A percentile compares a stretch with the other conserved stretches of the same genome.
phyloP scores from a whole-genome alignment of 2,113 vertebrate genomes.

The Ploceus nigricollis region DNA sequence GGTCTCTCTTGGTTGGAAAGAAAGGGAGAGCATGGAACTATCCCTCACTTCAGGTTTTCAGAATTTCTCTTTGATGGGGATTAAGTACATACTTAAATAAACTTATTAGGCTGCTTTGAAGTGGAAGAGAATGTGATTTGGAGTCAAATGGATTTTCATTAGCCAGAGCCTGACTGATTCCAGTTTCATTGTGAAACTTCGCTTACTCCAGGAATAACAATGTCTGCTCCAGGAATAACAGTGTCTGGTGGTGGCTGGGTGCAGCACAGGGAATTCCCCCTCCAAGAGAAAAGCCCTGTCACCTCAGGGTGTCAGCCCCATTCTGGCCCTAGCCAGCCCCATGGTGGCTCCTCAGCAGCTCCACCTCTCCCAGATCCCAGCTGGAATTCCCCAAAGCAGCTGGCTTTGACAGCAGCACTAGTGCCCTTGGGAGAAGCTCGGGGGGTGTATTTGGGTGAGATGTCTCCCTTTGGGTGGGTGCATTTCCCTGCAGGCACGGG shows the following conservation, averaged over 20 bases:
- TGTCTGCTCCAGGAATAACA: neutral
- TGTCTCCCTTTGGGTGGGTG: neutral
- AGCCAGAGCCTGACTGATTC: neutral
- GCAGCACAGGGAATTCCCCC: neutral
- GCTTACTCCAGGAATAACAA: neutral
- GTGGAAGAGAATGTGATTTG: neutral
- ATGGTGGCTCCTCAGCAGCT: neutral
- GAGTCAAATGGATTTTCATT: neutral
- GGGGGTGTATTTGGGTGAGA: neutral
- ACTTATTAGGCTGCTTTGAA: neutral
- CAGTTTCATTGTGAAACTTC: neutral
- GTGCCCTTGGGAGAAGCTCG: neutral
- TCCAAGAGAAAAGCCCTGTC: fast-evolving
- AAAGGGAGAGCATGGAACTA: neutral
- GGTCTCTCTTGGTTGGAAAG: neutral
- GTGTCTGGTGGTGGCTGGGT: neutral
- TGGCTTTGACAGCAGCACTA: neutral
- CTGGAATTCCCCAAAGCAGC: neutral
- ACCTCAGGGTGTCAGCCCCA: neutral
- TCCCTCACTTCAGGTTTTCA: neutral
- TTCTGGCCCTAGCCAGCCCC: neutral
- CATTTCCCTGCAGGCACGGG: neutral
- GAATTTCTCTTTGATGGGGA: neutral
- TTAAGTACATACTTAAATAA: neutral
- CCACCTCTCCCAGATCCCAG: neutral